Conservation (phyloP, 2,113 vertebrate species). For the Eleginops maclovinus region DNA sequence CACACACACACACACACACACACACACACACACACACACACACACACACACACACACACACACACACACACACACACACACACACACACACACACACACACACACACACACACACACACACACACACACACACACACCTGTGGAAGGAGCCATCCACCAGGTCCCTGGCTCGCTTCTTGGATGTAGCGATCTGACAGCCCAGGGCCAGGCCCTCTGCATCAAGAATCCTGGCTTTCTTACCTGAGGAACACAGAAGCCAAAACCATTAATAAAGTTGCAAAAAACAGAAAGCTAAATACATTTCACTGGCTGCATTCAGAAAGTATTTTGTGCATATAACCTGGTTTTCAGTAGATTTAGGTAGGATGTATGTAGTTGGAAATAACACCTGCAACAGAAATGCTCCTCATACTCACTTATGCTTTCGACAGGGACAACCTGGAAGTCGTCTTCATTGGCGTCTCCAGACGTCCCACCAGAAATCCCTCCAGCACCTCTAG, state of each 20-base stretch:
- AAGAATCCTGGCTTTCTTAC: slow-evolving; percentile 87
- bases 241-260: slow-evolving; percentile 68
- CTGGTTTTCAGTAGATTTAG: background rate
- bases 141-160: slow-evolving; percentile 92
- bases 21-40: slow-evolving; percentile 62
- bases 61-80: background rate
- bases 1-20: slow-evolving; percentile 61
- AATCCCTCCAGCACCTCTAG: slow-evolving; percentile 10
- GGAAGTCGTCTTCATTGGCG: slow-evolving; percentile 77
- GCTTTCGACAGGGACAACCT: slow-evolving; percentile 92
- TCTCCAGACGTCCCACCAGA: slow-evolving; percentile 30
- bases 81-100: slow-evolving; percentile 64
- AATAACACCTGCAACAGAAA: background rate
- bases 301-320: background rate
- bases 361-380: background rate
- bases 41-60: slow-evolving; percentile 64
- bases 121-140: slow-evolving; percentile 78
- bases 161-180: slow-evolving; percentile 90
- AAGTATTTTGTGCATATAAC: background rate
- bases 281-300: background rate
- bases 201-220: slow-evolving; percentile 93
- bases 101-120: background rate
- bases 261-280: background rate
- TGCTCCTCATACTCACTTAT: slow-evolving; percentile 86
- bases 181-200: slow-evolving; percentile 89